These are phyloP conservation scores for Mylabris phalerata DNA, from an alignment of 1,140 invertebrate genomes.

Conservation along the genomic window DNA sequence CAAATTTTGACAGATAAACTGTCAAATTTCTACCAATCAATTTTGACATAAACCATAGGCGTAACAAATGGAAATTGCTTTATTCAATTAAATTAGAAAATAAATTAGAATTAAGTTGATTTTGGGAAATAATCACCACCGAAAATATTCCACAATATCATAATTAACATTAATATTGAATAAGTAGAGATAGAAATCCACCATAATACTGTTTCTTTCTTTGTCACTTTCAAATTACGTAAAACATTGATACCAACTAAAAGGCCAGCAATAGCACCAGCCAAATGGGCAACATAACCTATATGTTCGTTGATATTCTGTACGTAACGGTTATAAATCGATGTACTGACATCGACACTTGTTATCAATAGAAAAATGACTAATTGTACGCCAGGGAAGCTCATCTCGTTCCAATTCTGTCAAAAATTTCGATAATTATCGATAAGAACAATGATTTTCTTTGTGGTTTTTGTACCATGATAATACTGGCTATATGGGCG, in stretches of 20 bases:
- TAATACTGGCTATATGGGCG: constrained; percentile 90
- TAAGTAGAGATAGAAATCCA: constrained; percentile 49
- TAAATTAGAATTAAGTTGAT: neutral
- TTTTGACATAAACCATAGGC: too few species aligned
- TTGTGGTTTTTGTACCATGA: constrained; percentile 60
- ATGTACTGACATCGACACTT: constrained; percentile 61
- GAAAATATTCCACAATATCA: constrained; percentile 4
- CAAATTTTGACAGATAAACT: too few species aligned
- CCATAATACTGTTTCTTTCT: constrained; percentile 78
- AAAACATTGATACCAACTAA: constrained; percentile 88
- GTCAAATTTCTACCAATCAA: too few species aligned
- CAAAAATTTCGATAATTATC: constrained; percentile 32
- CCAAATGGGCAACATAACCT: constrained; percentile 84
- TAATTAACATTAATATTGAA: neutral
- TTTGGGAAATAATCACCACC: constrained; percentile 3
- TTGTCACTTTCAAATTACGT: constrained; percentile 78
- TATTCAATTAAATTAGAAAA: too few species aligned
- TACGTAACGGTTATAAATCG: constrained; percentile 72
- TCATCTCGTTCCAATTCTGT: constrained; percentile 90
- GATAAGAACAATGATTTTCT: neutral
- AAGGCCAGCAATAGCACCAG: constrained; percentile 74
- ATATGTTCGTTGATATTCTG: constrained; percentile 60
- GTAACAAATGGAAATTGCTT: too few species aligned
- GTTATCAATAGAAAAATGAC: constrained; percentile 69
- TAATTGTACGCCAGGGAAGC: constrained; percentile 73